These are phyloP conservation scores for Abrostola triplasia DNA, from an alignment of 2,888 invertebrate genomes.

Conservation along the genomic window DNA sequence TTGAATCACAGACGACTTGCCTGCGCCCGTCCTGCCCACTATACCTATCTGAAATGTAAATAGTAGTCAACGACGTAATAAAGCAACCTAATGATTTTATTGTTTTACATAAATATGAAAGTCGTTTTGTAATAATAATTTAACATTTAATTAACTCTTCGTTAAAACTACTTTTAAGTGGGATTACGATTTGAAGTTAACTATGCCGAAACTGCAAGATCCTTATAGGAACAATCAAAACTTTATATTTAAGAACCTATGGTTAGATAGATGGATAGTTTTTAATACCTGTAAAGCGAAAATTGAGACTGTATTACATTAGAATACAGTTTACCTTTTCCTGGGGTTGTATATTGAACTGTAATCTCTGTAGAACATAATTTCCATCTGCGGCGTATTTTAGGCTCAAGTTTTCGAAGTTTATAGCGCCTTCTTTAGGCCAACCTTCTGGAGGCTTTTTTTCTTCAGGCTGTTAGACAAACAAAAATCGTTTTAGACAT, in stretches of 20 bases:
- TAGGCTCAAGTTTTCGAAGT: slow-evolving; percentile 83
- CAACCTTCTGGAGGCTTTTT: slow-evolving; percentile 81
- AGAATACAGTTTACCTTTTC: slow-evolving; percentile 79
- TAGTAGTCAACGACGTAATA: not conserved
- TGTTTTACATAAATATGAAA: no score
- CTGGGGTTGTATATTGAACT: slow-evolving; percentile 80
- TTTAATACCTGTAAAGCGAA: no score
- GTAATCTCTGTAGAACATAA: slow-evolving; percentile 86
- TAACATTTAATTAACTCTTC: no score
- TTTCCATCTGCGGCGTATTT: slow-evolving; percentile 86
- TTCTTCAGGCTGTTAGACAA: slow-evolving; percentile 62
- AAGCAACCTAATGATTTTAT: no score
- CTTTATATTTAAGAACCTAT: no score
- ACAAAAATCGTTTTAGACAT: not conserved
- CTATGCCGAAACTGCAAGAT: no score
- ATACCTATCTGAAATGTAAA: slow-evolving; percentile 87
- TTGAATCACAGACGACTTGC: slow-evolving; percentile 91
- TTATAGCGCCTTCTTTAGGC: slow-evolving; percentile 86
- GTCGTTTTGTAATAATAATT: no score
- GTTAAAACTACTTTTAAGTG: no score
- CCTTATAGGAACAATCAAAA: no score
- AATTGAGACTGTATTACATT: no score
- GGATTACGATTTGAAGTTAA: no score
- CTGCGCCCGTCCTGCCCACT: slow-evolving; percentile 91
- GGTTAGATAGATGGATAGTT: no score